Conservation (phyloP, 2,113 vertebrate species). For the Pedetes capensis region DNA sequence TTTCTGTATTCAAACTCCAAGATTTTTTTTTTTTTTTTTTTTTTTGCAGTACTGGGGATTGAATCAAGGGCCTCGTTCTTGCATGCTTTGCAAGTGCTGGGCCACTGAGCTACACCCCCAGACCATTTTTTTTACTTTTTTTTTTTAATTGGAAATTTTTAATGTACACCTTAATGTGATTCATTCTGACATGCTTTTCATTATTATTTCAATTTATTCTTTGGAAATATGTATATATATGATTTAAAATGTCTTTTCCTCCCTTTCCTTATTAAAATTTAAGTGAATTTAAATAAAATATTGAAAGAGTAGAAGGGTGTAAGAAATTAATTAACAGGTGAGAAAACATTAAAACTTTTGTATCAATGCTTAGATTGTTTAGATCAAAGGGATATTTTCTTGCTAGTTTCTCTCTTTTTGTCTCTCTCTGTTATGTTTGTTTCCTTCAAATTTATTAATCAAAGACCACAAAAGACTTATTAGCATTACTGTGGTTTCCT, state of each 20-base stretch:
- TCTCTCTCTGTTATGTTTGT: neutral
- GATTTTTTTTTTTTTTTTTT: too few species aligned
- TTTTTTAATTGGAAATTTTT: too few species aligned
- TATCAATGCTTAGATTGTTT: neutral
- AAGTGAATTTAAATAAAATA: constrained; percentile 30
- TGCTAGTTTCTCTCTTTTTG: neutral
- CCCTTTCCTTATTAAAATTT: constrained; percentile 28
- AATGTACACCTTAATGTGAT: too few species aligned
- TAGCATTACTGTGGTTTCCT: neutral
- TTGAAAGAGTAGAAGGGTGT: neutral
- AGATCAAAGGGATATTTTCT: constrained; percentile 1
- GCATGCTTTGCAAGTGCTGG: too few species aligned
- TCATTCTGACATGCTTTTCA: too few species aligned
- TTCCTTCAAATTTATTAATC: constrained; percentile 24
- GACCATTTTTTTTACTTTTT: too few species aligned
- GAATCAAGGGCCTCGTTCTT: too few species aligned
- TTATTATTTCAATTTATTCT: constrained; percentile 12
- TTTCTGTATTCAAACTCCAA: constrained; percentile 40
- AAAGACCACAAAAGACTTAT: constrained; percentile 3
- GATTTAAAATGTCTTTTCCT: neutral
- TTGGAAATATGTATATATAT: neutral
- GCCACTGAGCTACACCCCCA: too few species aligned
- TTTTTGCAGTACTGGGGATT: too few species aligned
- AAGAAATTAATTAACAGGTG: neutral
- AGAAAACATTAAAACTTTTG: constrained; percentile 25